Conservation (phyloP, 2,888 invertebrate genomes). For the Thymelicus acteon region DNA sequence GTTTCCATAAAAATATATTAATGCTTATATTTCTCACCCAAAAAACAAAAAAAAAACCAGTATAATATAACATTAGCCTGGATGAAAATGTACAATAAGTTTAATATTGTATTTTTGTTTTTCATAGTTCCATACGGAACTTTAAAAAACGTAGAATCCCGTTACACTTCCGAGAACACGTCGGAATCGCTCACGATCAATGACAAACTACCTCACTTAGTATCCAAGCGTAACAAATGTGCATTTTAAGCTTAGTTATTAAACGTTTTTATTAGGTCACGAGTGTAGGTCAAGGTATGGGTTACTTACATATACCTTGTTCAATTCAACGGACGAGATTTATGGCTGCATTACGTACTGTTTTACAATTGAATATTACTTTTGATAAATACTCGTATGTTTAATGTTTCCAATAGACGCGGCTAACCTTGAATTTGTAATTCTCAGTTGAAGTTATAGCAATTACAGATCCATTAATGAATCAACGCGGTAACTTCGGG, state of each 20-base stretch:
- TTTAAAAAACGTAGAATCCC: background rate
- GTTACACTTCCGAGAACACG: slow-evolving; percentile 1
- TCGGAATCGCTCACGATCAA: slow-evolving; percentile 6
- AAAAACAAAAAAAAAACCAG: too few species aligned
- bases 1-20: too few species aligned
- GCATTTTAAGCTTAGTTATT: slow-evolving; percentile 35
- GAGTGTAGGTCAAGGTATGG: slow-evolving; percentile 52
- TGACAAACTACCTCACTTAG: slow-evolving; percentile 23
- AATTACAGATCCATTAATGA: slow-evolving; percentile 29
- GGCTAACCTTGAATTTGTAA: slow-evolving; percentile 57
- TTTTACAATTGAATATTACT: slow-evolving; percentile 67
- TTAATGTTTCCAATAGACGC: slow-evolving; percentile 32
- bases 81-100: too few species aligned
- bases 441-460: slow-evolving; percentile 40
- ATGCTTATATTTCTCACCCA: too few species aligned
- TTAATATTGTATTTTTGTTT: too few species aligned
- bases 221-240: slow-evolving; percentile 27
- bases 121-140: background rate
- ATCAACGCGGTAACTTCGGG: slow-evolving; percentile 40
- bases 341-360: slow-evolving; percentile 60
- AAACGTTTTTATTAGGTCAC: slow-evolving; percentile 45
- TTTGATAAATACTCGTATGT: slow-evolving; percentile 57
- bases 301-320: slow-evolving; percentile 37
- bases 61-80: too few species aligned
- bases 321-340: slow-evolving; percentile 60